phyloP scores from a whole-genome alignment of 2,113 vertebrate species.

The Daboia siamensis region DNA sequence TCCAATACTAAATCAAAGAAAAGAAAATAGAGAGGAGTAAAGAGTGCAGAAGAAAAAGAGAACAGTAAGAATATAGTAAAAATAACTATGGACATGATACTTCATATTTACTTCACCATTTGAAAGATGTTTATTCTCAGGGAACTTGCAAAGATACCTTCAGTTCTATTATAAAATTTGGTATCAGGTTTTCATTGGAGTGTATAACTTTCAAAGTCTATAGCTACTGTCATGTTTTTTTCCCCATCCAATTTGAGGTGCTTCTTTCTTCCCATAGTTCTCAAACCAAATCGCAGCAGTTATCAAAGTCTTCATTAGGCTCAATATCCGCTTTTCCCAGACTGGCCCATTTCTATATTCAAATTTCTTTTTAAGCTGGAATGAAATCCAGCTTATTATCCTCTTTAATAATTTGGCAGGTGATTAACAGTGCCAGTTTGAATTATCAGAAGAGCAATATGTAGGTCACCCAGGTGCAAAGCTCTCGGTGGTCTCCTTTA shows the following conservation, averaged over 20 bases:
- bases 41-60: not conserved
- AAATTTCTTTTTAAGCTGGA: not conserved
- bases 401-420: not conserved
- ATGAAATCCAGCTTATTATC: not conserved
- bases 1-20: not conserved
- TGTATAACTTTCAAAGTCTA: not conserved
- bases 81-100: not conserved
- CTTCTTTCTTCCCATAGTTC: not conserved
- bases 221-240: not conserved
- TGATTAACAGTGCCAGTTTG: not conserved
- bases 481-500: not conserved
- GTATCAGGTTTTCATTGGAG: not conserved
- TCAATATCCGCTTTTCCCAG: not conserved
- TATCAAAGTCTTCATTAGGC: not conserved
- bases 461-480: not conserved
- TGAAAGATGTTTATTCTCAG: not conserved
- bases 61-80: not conserved
- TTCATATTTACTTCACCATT: not conserved
- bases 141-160: not conserved
- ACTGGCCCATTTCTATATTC: not conserved
- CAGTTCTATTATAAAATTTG: not conserved
- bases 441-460: not conserved
- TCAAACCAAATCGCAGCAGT: not conserved
- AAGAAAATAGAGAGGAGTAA: not conserved
- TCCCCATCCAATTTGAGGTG: not conserved